Conservation (phyloP, 2,113 vertebrate genomes). For the Trochalopteron elliotii region DNA sequence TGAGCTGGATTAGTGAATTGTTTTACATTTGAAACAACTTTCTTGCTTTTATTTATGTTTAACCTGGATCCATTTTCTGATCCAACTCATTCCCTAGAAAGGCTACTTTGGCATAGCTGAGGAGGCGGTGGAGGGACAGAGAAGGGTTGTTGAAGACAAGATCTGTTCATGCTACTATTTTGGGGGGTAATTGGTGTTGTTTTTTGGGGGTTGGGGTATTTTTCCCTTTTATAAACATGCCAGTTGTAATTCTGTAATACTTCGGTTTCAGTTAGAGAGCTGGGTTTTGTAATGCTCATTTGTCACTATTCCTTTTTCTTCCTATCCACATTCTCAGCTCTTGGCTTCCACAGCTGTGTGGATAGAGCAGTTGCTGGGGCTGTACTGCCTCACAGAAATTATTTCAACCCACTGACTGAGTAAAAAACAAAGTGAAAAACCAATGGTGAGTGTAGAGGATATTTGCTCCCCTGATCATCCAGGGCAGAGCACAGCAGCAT, state of each 20-base stretch:
- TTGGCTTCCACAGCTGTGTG: background rate
- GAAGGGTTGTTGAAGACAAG: background rate
- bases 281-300: background rate
- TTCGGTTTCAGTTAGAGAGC: background rate
- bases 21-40: background rate
- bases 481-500: background rate
- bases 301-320: background rate
- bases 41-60: background rate
- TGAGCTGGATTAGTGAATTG: background rate
- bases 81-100: background rate
- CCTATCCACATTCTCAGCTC: background rate
- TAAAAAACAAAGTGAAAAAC: background rate
- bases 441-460: background rate
- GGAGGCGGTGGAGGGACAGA: background rate
- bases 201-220: rapidly evolving
- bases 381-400: background rate
- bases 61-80: background rate
- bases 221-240: background rate
- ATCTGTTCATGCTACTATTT: background rate
- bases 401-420: background rate
- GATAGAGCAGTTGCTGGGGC: background rate
- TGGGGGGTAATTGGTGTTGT: background rate
- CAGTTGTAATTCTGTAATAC: background rate
- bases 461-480: background rate
- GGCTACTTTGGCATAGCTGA: background rate